Evolutionary conservation across 2,797 vertebrate species (phyloP).

Genomic region (Meda fulgida): DNA sequence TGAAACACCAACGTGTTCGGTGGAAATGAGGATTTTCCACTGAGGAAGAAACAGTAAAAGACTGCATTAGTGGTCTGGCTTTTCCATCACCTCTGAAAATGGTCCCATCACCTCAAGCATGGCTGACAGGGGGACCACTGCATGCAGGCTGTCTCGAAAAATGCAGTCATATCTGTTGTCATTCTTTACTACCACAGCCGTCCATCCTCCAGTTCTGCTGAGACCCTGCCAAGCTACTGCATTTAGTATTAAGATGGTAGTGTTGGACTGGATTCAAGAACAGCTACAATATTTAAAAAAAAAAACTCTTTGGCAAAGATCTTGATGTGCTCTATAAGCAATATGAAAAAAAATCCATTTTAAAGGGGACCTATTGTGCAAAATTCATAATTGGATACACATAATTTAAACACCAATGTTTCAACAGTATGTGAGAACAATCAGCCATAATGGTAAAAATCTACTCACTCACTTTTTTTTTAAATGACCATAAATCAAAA

Average conservation of each 20-base stretch:
- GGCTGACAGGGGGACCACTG: conserved; percentile 43
- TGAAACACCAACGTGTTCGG: conserved; percentile 67
- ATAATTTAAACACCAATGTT: no score
- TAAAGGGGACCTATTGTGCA: no score
- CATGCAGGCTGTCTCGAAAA: conserved; percentile 38
- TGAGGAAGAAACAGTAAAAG: conserved; percentile 75
- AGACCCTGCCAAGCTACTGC: conserved; percentile 17
- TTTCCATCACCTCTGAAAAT: conserved; percentile 72
- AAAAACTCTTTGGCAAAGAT: not conserved
- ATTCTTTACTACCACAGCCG: conserved; percentile 17
- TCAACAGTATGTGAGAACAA: no score
- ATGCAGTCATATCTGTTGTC: conserved; percentile 42
- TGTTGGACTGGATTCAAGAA: not conserved
- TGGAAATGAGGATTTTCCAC: conserved; percentile 70
- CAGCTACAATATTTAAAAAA: not conserved
- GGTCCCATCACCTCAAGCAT: conserved; percentile 37
- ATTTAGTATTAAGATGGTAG: conserved; percentile 15
- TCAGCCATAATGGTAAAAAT: no score
- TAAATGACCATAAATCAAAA: no score
- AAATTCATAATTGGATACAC: no score
- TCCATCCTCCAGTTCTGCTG: not conserved
- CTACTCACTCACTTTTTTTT: no score
- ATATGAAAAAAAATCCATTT: not conserved
- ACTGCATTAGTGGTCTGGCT: conserved; percentile 69
- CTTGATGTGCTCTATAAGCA: not conserved